These are phyloP conservation scores for Struthidea cinerea DNA, from an alignment of 2,113 vertebrate genomes.

Conservation along the genomic window DNA sequence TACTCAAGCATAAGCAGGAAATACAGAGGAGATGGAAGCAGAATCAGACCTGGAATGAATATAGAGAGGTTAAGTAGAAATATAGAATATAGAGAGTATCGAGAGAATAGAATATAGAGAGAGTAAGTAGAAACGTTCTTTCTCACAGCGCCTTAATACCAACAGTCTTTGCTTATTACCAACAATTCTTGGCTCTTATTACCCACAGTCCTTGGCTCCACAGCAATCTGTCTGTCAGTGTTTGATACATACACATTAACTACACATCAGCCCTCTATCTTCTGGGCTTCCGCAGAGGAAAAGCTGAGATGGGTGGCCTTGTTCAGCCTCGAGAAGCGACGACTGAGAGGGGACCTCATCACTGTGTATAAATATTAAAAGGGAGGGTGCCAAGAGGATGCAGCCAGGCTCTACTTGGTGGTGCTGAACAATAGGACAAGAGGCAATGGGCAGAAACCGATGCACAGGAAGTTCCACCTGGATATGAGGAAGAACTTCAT, in stretches of 20 bases:
- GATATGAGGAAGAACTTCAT: neutral
- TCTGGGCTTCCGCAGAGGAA: neutral
- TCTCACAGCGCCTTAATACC: accelerated
- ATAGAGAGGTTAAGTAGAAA: neutral
- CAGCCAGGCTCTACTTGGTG: accelerated
- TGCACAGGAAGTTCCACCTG: neutral
- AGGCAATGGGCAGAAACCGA: neutral
- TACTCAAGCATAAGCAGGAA: neutral
- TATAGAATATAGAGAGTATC: too few species aligned
- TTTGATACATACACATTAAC: neutral
- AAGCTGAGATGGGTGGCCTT: neutral
- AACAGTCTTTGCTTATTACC: neutral
- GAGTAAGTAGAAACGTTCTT: neutral
- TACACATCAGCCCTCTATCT: neutral
- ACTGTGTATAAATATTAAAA: neutral
- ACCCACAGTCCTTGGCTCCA: neutral
- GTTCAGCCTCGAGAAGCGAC: neutral
- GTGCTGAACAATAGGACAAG: neutral
- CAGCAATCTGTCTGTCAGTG: neutral
- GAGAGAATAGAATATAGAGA: neutral
- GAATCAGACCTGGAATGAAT: neutral
- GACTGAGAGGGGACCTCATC: neutral
- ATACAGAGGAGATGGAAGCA: neutral
- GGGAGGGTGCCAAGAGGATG: neutral
- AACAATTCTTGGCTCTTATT: neutral